phyloP scores from a whole-genome alignment of 30 jellyfish, hydroid and myxozoan genomes.

The Rhopilema esculentum region DNA sequence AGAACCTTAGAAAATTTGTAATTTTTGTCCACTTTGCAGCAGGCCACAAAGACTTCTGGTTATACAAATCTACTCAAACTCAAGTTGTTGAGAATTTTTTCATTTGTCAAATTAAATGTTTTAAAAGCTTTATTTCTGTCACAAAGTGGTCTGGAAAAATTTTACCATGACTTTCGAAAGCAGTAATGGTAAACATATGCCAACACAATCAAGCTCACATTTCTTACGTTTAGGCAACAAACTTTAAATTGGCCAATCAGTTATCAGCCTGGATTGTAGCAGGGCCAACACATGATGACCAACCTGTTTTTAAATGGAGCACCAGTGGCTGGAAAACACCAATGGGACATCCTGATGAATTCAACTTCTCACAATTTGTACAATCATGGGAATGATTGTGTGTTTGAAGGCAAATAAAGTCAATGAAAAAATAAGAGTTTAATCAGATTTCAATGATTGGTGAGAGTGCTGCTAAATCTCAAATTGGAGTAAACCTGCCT shows the following conservation, averaged over 20 bases:
- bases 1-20: too few species aligned
- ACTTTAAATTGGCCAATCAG: slow-evolving; percentile 70
- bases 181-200: too few species aligned
- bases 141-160: not conserved
- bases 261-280: slow-evolving; percentile 82
- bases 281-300: slow-evolving; percentile 96
- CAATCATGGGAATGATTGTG: slow-evolving; percentile 63
- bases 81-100: too few species aligned
- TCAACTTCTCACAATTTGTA: slow-evolving; percentile 76
- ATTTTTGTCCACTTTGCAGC: too few species aligned
- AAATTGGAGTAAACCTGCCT: not conserved
- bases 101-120: too few species aligned
- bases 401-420: too few species aligned
- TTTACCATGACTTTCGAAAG: too few species aligned
- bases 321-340: slow-evolving; percentile 93
- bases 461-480: not conserved
- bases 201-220: not conserved
- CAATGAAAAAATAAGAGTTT: too few species aligned
- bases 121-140: too few species aligned
- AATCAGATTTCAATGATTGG: not conserved
- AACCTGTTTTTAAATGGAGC: slow-evolving; percentile 95
- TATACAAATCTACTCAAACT: too few species aligned
- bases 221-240: slow-evolving; percentile 82
- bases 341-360: slow-evolving; percentile 96
- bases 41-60: too few species aligned